A percentile compares a stretch with the other conserved stretches of the same genome.
Conservation (phyloP, 2,113 vertebrate species). For the Petrocephalus zakoni region DNA sequence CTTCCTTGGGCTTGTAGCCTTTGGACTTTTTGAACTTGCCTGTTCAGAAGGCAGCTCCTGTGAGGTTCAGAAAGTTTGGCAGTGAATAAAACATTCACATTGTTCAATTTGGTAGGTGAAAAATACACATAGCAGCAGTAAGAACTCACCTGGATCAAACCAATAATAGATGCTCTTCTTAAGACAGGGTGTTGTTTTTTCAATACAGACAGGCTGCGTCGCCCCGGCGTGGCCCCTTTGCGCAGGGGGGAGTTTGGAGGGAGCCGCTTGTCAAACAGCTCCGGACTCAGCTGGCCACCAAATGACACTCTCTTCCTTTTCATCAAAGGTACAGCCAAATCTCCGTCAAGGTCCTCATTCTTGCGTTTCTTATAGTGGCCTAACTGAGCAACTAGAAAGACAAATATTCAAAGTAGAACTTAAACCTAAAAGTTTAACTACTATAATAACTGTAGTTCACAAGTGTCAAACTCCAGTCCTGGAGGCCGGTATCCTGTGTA, state of each 20-base stretch:
- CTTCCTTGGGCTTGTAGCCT: constrained; percentile 23
- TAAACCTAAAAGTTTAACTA: background rate
- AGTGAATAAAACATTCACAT: background rate
- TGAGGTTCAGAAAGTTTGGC: background rate
- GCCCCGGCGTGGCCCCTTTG: constrained; percentile 65
- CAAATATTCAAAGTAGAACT: background rate
- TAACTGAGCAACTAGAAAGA: constrained; percentile 27
- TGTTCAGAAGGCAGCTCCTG: constrained; percentile 32
- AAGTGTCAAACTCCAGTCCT: too few relatives aligned
- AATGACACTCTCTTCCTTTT: constrained; percentile 83
- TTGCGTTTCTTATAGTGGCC: constrained; percentile 55
- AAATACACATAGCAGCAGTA: background rate
- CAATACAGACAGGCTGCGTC: constrained; percentile 47
- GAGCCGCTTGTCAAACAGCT: constrained; percentile 79
- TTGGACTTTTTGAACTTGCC: constrained; percentile 6
- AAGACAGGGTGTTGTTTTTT: constrained; percentile 53
- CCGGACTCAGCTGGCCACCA: constrained; percentile 71
- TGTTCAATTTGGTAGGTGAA: background rate
- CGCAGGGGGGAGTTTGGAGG: constrained; percentile 78
- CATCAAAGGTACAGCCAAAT: constrained; percentile 20
- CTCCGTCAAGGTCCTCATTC: constrained; percentile 37
- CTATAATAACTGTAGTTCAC: too few relatives aligned
- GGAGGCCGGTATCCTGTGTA: too few relatives aligned
- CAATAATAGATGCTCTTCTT: constrained; percentile 61
- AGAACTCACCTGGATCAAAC: constrained; percentile 54